These are phyloP conservation scores for Orchesella cincta DNA, from an alignment of 1,140 invertebrate species.

Conservation along the genomic window DNA sequence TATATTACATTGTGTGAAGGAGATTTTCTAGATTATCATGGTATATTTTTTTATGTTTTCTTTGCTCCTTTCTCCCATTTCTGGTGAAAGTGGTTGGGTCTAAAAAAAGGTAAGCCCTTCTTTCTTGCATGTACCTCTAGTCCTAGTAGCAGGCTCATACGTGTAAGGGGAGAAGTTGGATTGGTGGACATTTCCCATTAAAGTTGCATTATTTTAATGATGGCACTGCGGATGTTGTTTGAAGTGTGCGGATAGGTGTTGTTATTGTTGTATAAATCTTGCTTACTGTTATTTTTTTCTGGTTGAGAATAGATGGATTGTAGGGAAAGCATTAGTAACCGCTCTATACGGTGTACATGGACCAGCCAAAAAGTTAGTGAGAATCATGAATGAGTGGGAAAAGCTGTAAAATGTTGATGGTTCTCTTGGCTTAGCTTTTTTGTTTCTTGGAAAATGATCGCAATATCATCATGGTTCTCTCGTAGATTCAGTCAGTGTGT, in stretches of 20 bases:
- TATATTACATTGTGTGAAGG: background rate
- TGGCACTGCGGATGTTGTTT: conserved; percentile 26
- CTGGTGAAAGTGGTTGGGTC: too few relatives aligned
- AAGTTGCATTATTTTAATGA: conserved; percentile 26
- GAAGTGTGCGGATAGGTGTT: conserved; percentile 12
- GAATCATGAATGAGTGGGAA: background rate
- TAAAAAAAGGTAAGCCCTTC: too few relatives aligned
- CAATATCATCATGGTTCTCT: conserved; percentile 9
- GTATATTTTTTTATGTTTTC: too few relatives aligned
- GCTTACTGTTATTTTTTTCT: conserved; percentile 16
- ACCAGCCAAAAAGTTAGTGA: background rate
- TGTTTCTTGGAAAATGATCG: background rate
- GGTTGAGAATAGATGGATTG: background rate
- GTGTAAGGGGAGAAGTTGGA: background rate
- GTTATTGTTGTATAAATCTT: conserved; percentile 19
- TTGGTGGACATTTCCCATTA: conserved; percentile 24
- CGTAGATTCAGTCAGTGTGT: too few relatives aligned
- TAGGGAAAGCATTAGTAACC: conserved; percentile 4
- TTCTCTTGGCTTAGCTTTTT: background rate
- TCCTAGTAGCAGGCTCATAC: too few relatives aligned
- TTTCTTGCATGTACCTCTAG: too few relatives aligned
- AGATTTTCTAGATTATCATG: background rate
- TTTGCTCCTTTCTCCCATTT: too few relatives aligned
- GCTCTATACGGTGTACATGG: background rate
- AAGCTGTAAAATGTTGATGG: conserved; percentile 27